Conservation (phyloP, 2,797 vertebrate genomes). For the Poecilia gillii region DNA sequence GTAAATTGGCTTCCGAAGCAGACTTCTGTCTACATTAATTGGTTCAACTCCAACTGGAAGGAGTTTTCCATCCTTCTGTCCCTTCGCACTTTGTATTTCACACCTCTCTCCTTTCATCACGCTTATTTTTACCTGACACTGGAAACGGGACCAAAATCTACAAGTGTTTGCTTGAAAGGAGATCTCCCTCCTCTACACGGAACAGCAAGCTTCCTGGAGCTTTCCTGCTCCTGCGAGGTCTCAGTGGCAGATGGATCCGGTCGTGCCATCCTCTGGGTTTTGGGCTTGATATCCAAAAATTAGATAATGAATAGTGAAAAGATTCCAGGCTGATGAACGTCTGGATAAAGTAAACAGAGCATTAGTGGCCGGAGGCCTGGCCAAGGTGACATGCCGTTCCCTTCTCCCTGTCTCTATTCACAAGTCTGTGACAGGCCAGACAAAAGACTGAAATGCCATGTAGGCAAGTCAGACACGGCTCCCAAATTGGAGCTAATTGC, state of each 20-base stretch:
- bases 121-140: constrained; percentile 64
- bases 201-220: too few relatives aligned
- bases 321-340: constrained; percentile 54
- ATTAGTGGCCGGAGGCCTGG: constrained; percentile 35
- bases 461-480: constrained; percentile 50
- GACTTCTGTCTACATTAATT: constrained; percentile 29
- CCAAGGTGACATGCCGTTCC: constrained; percentile 67
- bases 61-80: constrained; percentile 37
- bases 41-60: constrained; percentile 59
- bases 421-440: constrained; percentile 51
- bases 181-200: too few relatives aligned
- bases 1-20: constrained; percentile 30
- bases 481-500: constrained; percentile 68
- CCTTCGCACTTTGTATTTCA: constrained; percentile 59
- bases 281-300: constrained; percentile 50
- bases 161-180: constrained; percentile 12
- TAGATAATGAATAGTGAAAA: constrained; percentile 59
- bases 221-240: not conserved
- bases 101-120: constrained; percentile 47
- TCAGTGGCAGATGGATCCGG: constrained; percentile 20
- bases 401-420: constrained; percentile 60
- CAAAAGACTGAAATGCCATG: constrained; percentile 58
- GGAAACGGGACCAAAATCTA: constrained; percentile 11
- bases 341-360: constrained; percentile 62
- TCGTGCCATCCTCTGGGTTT: constrained; percentile 29